A percentile compares a stretch with the other conserved stretches of the same genome.
These are phyloP conservation scores for Zenarchopterus dispar DNA, from an alignment of 2,797 vertebrate species.

Conservation along the genomic window DNA sequence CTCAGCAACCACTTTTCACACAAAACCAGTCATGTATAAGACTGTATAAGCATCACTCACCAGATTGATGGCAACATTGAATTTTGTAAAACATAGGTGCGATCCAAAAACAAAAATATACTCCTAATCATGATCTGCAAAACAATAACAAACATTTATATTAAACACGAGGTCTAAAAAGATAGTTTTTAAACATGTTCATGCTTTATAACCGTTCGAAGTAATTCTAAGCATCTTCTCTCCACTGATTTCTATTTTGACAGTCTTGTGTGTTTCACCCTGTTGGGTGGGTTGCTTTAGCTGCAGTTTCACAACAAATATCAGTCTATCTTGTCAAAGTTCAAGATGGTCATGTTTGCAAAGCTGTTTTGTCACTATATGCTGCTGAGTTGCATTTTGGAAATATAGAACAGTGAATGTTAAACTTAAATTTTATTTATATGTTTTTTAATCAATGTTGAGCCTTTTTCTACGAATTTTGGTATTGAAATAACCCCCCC, in stretches of 20 bases:
- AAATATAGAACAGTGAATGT: neutral
- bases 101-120: constrained; percentile 99
- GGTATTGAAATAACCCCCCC: too few relatives aligned
- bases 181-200: neutral
- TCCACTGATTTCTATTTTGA: neutral
- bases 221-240: neutral
- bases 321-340: neutral
- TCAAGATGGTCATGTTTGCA: neutral
- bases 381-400: neutral
- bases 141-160: constrained; percentile 26
- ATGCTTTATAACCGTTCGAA: neutral
- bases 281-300: neutral
- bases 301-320: neutral
- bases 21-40: neutral
- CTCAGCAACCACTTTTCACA: constrained; percentile 14
- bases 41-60: constrained; percentile 81
- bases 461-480: too few relatives aligned
- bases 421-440: too few relatives aligned
- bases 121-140: constrained; percentile 92
- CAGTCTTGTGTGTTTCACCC: neutral
- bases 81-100: constrained; percentile 99
- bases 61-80: constrained; percentile 99
- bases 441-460: neutral
- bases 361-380: too few relatives aligned
- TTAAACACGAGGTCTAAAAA: neutral